Base-by-base conservation (phyloP, 2,113 vertebrate genomes). In the Pachyramphus minor region DNA sequence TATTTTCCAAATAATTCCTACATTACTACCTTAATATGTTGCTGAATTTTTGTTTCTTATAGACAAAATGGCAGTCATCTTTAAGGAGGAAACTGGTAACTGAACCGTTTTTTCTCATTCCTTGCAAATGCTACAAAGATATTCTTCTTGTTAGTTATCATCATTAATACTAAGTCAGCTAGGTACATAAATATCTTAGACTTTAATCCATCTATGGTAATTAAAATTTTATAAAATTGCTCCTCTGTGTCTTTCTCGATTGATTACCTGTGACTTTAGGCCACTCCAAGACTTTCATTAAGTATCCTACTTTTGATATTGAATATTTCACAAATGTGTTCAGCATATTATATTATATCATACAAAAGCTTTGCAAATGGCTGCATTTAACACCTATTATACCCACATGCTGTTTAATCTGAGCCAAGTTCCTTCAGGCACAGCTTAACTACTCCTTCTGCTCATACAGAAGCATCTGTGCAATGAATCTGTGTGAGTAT, bases 161-260 rank as follows among this genome's bases (percentile, higher is more conserved):
- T 33, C 27, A 76, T 89, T 84, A 90, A 90, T 73, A 84, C 52
- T 83, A 64, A 90, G 8, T 44, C 74, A 80, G 30, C 9, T 81
- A 67, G 14, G 33, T 79, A 53, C 18, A 86, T 77, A 86, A 75
- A 81, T 89, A 75, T 63, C 77, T 84, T 80, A 69, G 60, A 55
- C 41, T 72, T 91, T 78, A 87, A 86, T 84, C 42, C 30, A 75
- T 58, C 83, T 64, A 59, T 1, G 0, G 24, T 45, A 83, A 90
- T 90, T 94, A 89, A 87, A 94, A 45, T 50, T 92, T 71, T 81
- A 87, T 84, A 92, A 86, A 96, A 81, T 92, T 90, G 21, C 12
- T 87, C 35, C 35, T 67, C 60, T 73, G 9, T 82, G 72, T 81
- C 66, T 94, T 76, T 77, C 68, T 79, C 0, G 0, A 68, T 90